Evolutionary conservation across 2,888 invertebrate species (phyloP), one percentile per base, ranked within the genome.

Genomic region (Acrobasis suavella): DNA sequence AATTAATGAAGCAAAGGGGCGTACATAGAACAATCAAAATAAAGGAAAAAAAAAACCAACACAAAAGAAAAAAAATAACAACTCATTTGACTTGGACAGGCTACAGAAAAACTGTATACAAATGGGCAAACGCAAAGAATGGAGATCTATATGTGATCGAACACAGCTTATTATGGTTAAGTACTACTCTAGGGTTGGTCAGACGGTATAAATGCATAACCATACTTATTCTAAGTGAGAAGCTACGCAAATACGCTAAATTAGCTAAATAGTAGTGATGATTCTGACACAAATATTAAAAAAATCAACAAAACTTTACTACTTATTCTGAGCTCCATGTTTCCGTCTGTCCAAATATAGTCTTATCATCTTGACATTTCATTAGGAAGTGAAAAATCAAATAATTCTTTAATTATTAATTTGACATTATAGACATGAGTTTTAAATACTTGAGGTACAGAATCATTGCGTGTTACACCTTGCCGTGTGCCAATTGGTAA

Each of bases 111-210:
- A 37, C 50, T 39, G 39, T 50, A 59, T 60, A 56, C 60, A 66
- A 64, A 62, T 63, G 59, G 61, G 62, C 59, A 63, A 65, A 66
- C 59, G 16, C 59, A 55, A 60, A 60, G 55, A 65, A 61, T 52
- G 50, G 67, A 65, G 65, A 69, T 67, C 65, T 62, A 64, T 54
- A 62, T 46, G 60, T 62, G 51, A 38, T 64, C 62, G 60, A 67
- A 64, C 65, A 60, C 50, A 58, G 64, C 52, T 56, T 39, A 56
- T 50, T 60, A 63, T 32, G 32, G 32, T 54, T 78, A 78, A 78
- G 75, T 78, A 78, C 74, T 72, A 74, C 37, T 58, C 71, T 77
- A 78, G 50, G 70, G 63, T 72, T 75, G 73, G 74, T 77, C 75
- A 66, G 68, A 65, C 65, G 67, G 65, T 65, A 64, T 70, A 70